Evolutionary conservation across 2,113 vertebrate genomes (phyloP).

Genomic region (Indri indri): DNA sequence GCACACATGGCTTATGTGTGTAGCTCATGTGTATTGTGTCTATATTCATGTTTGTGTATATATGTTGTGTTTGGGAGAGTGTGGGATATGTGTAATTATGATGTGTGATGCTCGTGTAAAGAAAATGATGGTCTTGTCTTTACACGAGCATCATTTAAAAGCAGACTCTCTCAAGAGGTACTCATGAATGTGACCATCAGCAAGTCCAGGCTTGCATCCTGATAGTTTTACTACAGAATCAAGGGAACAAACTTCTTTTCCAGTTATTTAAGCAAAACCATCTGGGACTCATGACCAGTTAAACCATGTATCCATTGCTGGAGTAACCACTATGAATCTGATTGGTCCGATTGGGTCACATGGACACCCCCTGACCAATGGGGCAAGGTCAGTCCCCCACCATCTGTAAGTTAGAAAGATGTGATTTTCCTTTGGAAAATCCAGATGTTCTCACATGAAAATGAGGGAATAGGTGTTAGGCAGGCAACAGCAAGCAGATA

Average conservation of each 20-base stretch:
- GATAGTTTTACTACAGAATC: not conserved
- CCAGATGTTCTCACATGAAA: not conserved
- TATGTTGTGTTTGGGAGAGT: not conserved
- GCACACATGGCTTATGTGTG: not conserved
- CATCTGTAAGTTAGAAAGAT: not conserved
- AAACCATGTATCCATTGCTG: too few species aligned
- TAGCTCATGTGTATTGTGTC: not conserved
- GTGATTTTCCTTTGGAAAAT: not conserved
- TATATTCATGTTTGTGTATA: not conserved
- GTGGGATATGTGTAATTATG: not conserved
- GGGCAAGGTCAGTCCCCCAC: not conserved
- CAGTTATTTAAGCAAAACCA: not conserved
- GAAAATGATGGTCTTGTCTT: not conserved
- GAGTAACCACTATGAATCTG: not conserved
- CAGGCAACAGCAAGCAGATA: not conserved
- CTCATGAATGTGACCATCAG: not conserved
- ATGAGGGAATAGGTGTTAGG: not conserved
- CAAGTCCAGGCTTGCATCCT: not conserved
- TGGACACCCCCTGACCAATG: not conserved
- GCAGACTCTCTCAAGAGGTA: not conserved
- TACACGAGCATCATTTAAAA: not conserved
- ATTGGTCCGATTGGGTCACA: not conserved
- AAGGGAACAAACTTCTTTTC: not conserved
- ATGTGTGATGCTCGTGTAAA: too few species aligned
- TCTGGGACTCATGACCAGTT: not conserved